Evolutionary conservation across 2,888 invertebrate genomes (phyloP).

Genomic region (Prosopocoilus inquinatus): DNA sequence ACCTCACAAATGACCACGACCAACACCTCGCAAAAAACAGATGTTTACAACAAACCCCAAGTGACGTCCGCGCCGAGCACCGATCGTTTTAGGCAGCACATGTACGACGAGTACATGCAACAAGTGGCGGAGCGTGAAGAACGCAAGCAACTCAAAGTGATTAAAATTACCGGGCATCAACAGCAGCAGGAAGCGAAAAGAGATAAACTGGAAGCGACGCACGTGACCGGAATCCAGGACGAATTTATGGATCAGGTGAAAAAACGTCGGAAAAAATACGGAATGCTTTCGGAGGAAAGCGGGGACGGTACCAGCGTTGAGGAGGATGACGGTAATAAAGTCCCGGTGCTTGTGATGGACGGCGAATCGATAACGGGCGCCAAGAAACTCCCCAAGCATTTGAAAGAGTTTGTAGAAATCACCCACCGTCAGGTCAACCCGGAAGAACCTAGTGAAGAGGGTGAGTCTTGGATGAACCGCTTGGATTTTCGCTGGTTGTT

Average conservation of each 20-base stretch:
- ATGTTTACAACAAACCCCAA: slow-evolving; percentile 4
- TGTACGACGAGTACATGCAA: slow-evolving; percentile 81
- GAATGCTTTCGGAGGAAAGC: slow-evolving; percentile 63
- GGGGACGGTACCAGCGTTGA: slow-evolving; percentile 48
- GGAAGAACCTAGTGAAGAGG: slow-evolving; percentile 52
- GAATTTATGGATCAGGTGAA: slow-evolving; percentile 78
- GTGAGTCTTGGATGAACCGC: slow-evolving; percentile 43
- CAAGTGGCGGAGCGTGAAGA: slow-evolving; percentile 78
- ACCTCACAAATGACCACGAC: slow-evolving; percentile 41
- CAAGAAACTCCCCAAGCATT: slow-evolving; percentile 69
- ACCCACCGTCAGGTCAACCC: slow-evolving; percentile 45
- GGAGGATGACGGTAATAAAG: slow-evolving; percentile 34
- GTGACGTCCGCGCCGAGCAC: slow-evolving; percentile 44
- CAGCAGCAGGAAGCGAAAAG: slow-evolving; percentile 38
- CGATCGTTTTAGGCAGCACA: slow-evolving; percentile 72
- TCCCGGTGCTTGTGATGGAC: slow-evolving; percentile 60
- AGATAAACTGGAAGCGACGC: slow-evolving; percentile 40
- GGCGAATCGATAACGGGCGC: slow-evolving; percentile 63
- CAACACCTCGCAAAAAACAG: slow-evolving; percentile 20
- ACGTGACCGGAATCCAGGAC: slow-evolving; percentile 62
- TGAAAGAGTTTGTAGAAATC: slow-evolving; percentile 75
- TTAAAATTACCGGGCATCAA: slow-evolving; percentile 68
- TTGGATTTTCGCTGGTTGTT: slow-evolving; percentile 22
- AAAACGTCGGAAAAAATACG: slow-evolving; percentile 67
- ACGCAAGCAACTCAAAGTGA: slow-evolving; percentile 74